Evolutionary conservation across 2,797 vertebrate genomes (phyloP).

Genomic region (Enteromius paludinosus): DNA sequence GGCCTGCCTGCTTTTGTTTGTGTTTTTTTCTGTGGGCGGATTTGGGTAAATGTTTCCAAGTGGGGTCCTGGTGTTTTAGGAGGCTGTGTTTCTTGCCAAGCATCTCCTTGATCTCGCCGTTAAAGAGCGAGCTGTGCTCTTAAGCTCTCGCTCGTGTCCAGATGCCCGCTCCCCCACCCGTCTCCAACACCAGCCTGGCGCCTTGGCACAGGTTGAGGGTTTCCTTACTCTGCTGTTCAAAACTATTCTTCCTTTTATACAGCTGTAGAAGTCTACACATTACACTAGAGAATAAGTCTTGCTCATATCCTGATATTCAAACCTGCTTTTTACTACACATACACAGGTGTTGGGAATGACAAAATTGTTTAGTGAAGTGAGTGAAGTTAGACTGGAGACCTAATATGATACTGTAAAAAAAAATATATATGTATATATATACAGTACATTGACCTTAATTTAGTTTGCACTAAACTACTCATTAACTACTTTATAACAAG

Average conservation of each 20-base stretch:
- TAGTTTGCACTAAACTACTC: not conserved
- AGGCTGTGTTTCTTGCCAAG: conserved; percentile 55
- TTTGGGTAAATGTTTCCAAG: conserved; percentile 55
- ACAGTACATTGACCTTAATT: no score
- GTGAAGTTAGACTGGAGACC: not conserved
- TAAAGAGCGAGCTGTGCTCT: conserved; percentile 54
- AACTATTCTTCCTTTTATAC: conserved; percentile 33
- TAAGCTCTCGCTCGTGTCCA: conserved; percentile 45
- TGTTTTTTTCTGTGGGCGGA: conserved; percentile 44
- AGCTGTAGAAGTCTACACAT: conserved; percentile 38
- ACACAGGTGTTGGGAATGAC: not conserved
- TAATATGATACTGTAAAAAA: not conserved
- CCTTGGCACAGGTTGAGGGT: conserved; percentile 51
- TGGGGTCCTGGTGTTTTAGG: conserved; percentile 60
- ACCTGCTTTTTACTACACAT: not conserved
- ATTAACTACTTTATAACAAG: no score
- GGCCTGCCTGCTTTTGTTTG: conserved; percentile 42
- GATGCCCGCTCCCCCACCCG: conserved; percentile 34
- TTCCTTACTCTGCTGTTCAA: conserved; percentile 51
- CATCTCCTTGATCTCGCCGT: conserved; percentile 58
- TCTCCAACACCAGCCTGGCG: conserved; percentile 46
- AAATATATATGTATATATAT: no score
- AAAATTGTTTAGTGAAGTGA: not conserved
- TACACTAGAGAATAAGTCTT: conserved; percentile 27
- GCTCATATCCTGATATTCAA: conserved; percentile 3